Evolutionary conservation across 1,140 invertebrate genomes (phyloP), one percentile per base, ranked within the genome.

Genomic region (Zophobas atratus): DNA sequence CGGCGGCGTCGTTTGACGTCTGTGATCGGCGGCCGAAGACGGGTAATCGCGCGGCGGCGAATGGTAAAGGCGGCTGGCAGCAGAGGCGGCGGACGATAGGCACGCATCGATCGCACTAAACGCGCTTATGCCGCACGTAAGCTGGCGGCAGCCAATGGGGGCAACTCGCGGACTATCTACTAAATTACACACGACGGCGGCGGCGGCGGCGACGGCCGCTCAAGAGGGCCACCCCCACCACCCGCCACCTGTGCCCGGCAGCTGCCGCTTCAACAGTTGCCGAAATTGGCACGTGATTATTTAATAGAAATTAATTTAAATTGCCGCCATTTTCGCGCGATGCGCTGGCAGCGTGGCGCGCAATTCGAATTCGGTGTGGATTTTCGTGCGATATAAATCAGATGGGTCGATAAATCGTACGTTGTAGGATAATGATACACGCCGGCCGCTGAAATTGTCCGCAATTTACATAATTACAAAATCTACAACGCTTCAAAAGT

Each of bases 101-200:
- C 71, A 75, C 71, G 76, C 71, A 78, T 78, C 77, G 77, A 78
- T 78, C 77, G 77, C 72, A 70, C 77, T 74, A 75, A 78, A 78
- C 71, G 60, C 77, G 60, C 71, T 75, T 67, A 75, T 73, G 77
- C 55, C 49, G 71, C 72, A 75, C 71, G 77, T 74, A 78, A 78
- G 70, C 71, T 78, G 55, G 55, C 51, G 77, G 70, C 77, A 78
- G 57, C 77, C 77, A 78, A 78, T 78, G 72, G 77, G 56, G 71
- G 71, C 71, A 57, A 43, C 70, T 74, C 46, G 53, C 56, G 36
- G 43, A 48, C 70, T 39, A 75, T 78, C 70, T 55, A 57, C 67
- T 46, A 77, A 77, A 77, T 77, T 77, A 72, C 70, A 63, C 51
- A 77, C 51, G 49, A 38, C 63, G 49, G 46, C 33, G 6, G 39